A percentile compares a stretch with the other conserved stretches of the same genome.
Evolutionary conservation across 2,888 invertebrate genomes (phyloP).

Genomic region (Sarcophaga rosellei): DNA sequence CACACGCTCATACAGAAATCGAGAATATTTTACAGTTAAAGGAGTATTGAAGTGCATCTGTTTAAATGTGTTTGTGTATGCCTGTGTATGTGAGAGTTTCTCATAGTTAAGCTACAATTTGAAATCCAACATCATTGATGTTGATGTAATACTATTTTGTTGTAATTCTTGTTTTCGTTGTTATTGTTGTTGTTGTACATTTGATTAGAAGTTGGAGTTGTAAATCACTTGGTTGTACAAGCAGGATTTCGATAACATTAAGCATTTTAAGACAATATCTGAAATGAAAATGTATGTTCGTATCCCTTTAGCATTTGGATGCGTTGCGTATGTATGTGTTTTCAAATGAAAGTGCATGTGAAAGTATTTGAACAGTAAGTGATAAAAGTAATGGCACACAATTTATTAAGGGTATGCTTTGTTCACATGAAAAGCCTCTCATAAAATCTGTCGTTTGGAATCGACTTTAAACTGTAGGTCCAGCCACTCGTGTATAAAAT

Average conservation of each 20-base stretch:
- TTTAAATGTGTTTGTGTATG: neutral
- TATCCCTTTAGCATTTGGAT: neutral
- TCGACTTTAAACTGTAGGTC: too few relatives aligned
- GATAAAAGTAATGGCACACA: neutral
- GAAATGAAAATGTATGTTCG: conserved; percentile 49
- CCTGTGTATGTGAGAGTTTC: neutral
- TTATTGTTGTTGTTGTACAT: conserved; percentile 29
- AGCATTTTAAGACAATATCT: conserved; percentile 69
- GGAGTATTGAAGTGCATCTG: conserved; percentile 6
- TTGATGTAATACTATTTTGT: conserved; percentile 49
- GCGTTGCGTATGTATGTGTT: neutral
- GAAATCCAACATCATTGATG: conserved; percentile 63
- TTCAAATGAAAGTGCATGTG: neutral
- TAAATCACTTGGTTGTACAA: conserved; percentile 65
- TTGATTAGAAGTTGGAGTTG: conserved; percentile 66
- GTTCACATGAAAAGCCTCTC: too few relatives aligned
- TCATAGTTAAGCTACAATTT: conserved; percentile 53
- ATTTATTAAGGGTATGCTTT: too few relatives aligned
- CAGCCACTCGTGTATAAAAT: too few relatives aligned
- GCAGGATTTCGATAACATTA: conserved; percentile 70
- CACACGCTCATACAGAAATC: neutral
- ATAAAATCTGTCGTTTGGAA: too few relatives aligned
- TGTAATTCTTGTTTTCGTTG: conserved; percentile 32
- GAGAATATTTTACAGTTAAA: conserved; percentile 2
- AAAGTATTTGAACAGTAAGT: conserved; percentile 28